A percentile compares a stretch with the other conserved stretches of the same genome.
phyloP scores from a whole-genome alignment of 2,888 invertebrate species.

The Lepidocyrtinus sp. region DNA sequence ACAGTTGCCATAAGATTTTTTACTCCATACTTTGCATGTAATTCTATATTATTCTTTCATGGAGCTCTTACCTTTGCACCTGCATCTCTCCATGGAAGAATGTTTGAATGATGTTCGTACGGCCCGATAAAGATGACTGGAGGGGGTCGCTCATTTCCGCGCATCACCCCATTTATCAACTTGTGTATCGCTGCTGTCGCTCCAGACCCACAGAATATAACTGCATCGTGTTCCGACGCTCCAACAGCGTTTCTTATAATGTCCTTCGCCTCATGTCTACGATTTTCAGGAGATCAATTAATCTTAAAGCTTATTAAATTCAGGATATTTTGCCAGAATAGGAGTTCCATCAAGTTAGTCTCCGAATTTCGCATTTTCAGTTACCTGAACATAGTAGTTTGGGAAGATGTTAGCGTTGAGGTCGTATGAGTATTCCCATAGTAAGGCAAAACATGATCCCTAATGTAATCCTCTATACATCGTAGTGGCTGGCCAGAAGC shows the following conservation, averaged over 20 bases:
- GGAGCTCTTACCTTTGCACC: slow-evolving; percentile 79
- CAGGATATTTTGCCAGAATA: no score
- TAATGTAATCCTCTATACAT: slow-evolving; percentile 89
- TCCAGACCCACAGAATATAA: slow-evolving; percentile 83
- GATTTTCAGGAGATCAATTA: no score
- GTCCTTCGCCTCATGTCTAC: slow-evolving; percentile 86
- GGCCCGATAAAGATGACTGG: slow-evolving; percentile 86
- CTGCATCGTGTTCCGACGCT: slow-evolving; percentile 85
- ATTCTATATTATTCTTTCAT: neutral
- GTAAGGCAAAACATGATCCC: slow-evolving; percentile 83
- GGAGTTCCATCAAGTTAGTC: no score
- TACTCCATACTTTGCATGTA: neutral
- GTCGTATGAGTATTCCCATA: slow-evolving; percentile 90
- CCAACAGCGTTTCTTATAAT: slow-evolving; percentile 85
- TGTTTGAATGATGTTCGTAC: slow-evolving; percentile 82
- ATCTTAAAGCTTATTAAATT: no score
- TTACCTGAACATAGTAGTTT: slow-evolving; percentile 89
- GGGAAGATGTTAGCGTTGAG: slow-evolving; percentile 87
- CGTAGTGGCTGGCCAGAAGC: slow-evolving; percentile 87
- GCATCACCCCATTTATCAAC: slow-evolving; percentile 78
- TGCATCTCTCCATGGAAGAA: slow-evolving; percentile 87
- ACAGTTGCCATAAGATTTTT: neutral
- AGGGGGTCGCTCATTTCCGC: slow-evolving; percentile 72
- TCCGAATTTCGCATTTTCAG: no score
- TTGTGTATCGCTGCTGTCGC: slow-evolving; percentile 84